These are phyloP conservation scores for Philereme transversata DNA, from an alignment of 2,888 invertebrate species.

Conservation along the genomic window DNA sequence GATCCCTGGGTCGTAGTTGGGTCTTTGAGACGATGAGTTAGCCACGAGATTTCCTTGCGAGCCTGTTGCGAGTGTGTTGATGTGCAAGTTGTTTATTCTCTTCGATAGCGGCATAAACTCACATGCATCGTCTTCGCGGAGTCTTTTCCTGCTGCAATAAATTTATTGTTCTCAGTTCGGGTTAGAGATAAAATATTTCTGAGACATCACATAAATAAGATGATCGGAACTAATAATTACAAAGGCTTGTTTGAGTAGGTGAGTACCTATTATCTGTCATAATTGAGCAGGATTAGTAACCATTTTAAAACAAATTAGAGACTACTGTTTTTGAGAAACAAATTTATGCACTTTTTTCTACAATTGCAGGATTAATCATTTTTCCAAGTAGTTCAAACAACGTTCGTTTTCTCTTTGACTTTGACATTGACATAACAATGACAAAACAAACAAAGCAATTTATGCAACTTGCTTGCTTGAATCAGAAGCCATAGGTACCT, in stretches of 20 bases:
- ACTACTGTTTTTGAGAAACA: background rate
- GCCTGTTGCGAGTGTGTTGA: conserved; percentile 74
- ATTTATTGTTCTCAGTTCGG: too few species aligned
- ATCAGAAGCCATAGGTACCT: too few species aligned
- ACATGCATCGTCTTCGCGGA: conserved; percentile 89
- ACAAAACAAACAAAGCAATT: too few species aligned
- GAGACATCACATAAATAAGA: too few species aligned
- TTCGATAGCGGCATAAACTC: conserved; percentile 95
- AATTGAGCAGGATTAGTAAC: conserved; percentile 39
- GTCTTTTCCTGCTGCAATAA: conserved; percentile 87
- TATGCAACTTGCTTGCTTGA: too few species aligned
- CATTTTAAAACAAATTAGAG: background rate
- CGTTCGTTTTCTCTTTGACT: too few species aligned
- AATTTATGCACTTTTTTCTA: background rate
- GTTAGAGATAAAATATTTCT: too few species aligned
- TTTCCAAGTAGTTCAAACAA: too few species aligned
- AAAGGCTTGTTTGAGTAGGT: background rate
- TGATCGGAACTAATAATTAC: background rate
- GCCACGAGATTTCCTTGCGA: conserved; percentile 54
- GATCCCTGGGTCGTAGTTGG: conserved; percentile 90
- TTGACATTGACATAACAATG: too few species aligned
- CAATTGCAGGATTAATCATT: too few species aligned
- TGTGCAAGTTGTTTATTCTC: conserved; percentile 94
- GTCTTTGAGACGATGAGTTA: conserved; percentile 45
- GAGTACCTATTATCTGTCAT: conserved; percentile 79